Evolutionary conservation across 1,140 invertebrate species (phyloP).

Genomic region (Trichonephila clavata): DNA sequence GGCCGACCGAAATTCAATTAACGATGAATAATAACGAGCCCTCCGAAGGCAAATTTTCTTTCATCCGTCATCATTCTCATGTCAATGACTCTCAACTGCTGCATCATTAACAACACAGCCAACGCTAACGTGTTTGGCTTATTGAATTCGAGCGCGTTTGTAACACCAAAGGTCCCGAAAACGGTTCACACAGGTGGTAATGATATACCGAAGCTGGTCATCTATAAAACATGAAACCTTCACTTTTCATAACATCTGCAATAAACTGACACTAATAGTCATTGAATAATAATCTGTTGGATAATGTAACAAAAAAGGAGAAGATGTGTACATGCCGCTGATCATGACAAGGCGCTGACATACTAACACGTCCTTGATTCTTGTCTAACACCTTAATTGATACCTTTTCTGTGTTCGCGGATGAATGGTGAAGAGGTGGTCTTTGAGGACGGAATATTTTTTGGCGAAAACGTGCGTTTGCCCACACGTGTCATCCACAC

Average conservation of each 20-base stretch:
- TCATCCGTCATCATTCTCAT: conserved; percentile 11
- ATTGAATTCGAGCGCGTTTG: conserved; percentile 6
- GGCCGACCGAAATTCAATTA: conserved; percentile 7
- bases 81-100: conserved; percentile 14
- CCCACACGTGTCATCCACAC: conserved; percentile 58
- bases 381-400: conserved; percentile 70
- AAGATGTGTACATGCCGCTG: not conserved
- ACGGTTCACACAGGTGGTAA: conserved; percentile 60
- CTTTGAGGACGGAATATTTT: conserved; percentile 37
- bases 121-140: conserved; percentile 22
- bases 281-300: conserved; percentile 65
- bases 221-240: conserved; percentile 72
- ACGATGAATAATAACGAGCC: not conserved
- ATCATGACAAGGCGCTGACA: conserved; percentile 60
- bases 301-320: conserved; percentile 10
- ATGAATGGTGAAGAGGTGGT: conserved; percentile 50
- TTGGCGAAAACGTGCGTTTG: not conserved
- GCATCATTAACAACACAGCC: not conserved
- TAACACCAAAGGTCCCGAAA: conserved; percentile 9
- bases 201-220: conserved; percentile 63
- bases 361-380: conserved; percentile 47
- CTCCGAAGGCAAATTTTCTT: conserved; percentile 11
- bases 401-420: conserved; percentile 33
- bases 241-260: conserved; percentile 64
- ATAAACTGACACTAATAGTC: conserved; percentile 73